Evolutionary conservation across 2,113 vertebrate genomes (phyloP), one percentile per base, ranked within the genome.

Genomic region (Dendrocopos noguchii): DNA sequence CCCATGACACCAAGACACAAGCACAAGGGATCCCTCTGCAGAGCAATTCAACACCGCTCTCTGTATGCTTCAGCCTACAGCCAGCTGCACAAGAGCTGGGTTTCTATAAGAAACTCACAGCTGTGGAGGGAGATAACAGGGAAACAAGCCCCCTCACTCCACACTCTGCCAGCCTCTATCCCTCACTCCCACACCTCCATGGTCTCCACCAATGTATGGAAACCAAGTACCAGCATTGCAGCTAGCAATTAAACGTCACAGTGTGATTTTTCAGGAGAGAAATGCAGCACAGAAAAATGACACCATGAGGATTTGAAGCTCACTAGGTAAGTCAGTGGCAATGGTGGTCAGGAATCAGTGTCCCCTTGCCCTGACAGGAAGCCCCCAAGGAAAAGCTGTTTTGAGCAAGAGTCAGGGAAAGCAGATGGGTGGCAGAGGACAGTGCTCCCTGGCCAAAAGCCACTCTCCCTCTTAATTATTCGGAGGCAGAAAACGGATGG

Each of bases 391-490:
- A 65, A 50, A 82, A 94, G 88, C 88, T 94, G 70, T 84, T 88
- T 55, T 34, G 4, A 72, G 46, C 72, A 79, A 46, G 50, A 34
- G 52, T 50, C 19, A 4, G 80, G 57, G 57, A 68, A 68, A 66
- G 67, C 93, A 96, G 96, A 96, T 70, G 92, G 64, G 87, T 78
- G 59, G 31, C 87, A 93, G 66, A 82, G 61, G 71, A 86, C 0
- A 0, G 70, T 0, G 0, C 28, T 89, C 72, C 34, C 44, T 80
- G 90, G 89, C 84, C 64, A 57, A 90, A 84, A 70, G 80, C 88
- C 87, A 83, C 17, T 1, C 25, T 86, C 28, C 31, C 67, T 70
- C 73, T 36, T 80, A 53, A 67, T 90, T 86, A 90, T 90, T 94
- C 80, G 88, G 63, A 81, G 34, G 11, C 17, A 91, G 81, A 64